Base-by-base conservation (phyloP, 2,888 invertebrate species). In the Nasonia oneida region DNA sequence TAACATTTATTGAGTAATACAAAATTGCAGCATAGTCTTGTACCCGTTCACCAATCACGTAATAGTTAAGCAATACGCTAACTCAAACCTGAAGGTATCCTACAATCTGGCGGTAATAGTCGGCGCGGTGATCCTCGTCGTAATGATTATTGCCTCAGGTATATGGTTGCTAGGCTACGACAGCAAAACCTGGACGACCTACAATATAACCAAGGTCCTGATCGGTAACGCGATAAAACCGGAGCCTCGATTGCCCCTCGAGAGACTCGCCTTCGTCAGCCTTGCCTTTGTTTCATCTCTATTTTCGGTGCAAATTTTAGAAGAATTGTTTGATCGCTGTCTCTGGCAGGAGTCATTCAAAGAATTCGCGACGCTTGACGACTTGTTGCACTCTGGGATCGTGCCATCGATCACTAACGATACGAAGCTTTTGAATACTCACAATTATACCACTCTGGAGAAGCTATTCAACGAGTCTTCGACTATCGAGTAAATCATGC, bases 41-140 rank as follows among this genome's bases (percentile, higher is more conserved):
- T 47, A 61, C 29, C 83, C 76, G 3, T 76, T 70, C 15, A 14
- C 73, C 15, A 78, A 64, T 29, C 71, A 83, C 18, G 33, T 79
- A 23, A 79, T 84, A 61, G 37, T 79, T 3, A 79, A 79, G 50
- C 79, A 79, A 8, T 79, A 73, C 50, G 53, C 50, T n/a, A 23
- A 23, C 3, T 50, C 50, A 29, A 33, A 37, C 10, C 15, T 78
- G 4, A 47, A 50, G 6, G 50, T 84, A n/a, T 84, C 73, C 3
- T 37, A 64, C 47, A 37, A 74, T 18, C 14, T 84, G 37, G 23
- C n/a, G 2, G 23, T 74, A 3, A 18, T 74, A 12, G 18, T 18
- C 5, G 15, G 47, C 6, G 50, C 23, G 3, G 29, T 79, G 4
- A 23, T 64, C 33, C 23, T n/a, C 14, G 3, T 53, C 1, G 64